Conservation (phyloP, 2,797 vertebrate genomes). For the Aulostomus chinensis region DNA sequence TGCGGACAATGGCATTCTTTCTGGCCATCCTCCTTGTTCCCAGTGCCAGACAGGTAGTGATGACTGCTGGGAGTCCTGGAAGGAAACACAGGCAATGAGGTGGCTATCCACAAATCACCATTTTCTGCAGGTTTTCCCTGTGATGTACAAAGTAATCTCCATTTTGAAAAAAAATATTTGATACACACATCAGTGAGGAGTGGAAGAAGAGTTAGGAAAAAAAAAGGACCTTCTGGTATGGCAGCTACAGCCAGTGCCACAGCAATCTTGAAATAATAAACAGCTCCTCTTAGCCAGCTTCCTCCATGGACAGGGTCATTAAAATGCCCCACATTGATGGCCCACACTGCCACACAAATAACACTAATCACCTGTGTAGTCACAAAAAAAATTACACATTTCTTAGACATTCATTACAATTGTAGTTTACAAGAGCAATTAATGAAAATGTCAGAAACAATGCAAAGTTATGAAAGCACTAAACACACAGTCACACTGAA, state of each 20-base stretch:
- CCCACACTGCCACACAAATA: conserved; percentile 85
- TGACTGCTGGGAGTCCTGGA: conserved; percentile 82
- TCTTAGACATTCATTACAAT: background rate
- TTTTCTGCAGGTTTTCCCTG: no score
- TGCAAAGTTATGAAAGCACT: background rate
- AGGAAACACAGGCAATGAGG: no score
- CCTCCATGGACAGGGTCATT: conserved; percentile 84
- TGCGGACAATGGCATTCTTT: conserved; percentile 84
- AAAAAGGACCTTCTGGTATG: conserved; percentile 78
- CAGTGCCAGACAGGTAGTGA: conserved; percentile 83
- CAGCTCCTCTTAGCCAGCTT: conserved; percentile 83
- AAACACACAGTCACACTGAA: background rate
- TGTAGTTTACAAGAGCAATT: no score
- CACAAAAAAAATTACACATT: background rate
- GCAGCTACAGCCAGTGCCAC: conserved; percentile 84
- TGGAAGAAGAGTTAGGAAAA: no score
- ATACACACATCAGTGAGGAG: no score
- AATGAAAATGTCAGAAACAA: background rate
- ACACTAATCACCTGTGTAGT: conserved; percentile 79
- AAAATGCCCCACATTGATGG: conserved; percentile 84
- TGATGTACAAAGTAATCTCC: no score
- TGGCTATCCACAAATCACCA: no score
- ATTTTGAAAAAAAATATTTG: no score
- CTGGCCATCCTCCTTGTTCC: conserved; percentile 83
- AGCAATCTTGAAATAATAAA: conserved; percentile 86